phyloP scores from a whole-genome alignment of 2,113 vertebrate species.

The Chaetorhynchus papuensis region DNA sequence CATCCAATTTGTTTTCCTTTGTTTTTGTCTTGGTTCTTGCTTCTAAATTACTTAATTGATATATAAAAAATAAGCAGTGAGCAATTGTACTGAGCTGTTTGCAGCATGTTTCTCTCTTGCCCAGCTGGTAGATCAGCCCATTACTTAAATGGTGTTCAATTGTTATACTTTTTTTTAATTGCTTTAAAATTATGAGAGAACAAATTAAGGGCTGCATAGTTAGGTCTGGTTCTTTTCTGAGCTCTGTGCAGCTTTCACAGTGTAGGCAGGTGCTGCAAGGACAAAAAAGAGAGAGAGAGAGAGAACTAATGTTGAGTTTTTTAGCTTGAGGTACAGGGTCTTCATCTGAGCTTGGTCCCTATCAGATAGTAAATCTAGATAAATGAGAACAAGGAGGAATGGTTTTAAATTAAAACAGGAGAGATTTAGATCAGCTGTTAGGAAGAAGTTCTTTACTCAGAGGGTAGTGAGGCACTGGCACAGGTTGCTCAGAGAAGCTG shows the following conservation, averaged over 20 bases:
- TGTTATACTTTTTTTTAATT: not conserved
- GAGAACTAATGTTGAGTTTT: not conserved
- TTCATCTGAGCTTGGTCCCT: not conserved
- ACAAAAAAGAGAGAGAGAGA: not conserved
- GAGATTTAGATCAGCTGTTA: not conserved
- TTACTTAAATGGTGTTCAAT: not conserved
- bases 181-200: not conserved
- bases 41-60: constrained; percentile 43
- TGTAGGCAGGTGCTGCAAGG: not conserved
- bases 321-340: not conserved
- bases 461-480: not conserved
- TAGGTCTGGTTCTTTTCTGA: not conserved
- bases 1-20: constrained; percentile 30
- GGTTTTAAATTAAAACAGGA: not conserved
- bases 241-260: not conserved
- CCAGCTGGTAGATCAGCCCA: not conserved
- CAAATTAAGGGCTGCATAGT: not conserved
- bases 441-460: not conserved
- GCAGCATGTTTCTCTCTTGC: not conserved
- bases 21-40: constrained; percentile 1
- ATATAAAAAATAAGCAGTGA: constrained; percentile 1
- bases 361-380: not conserved
- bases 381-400: not conserved
- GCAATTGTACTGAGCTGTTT: constrained; percentile 11
- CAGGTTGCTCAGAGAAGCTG: not conserved